Evolutionary conservation across 2,888 invertebrate genomes (phyloP).

Genomic region (Tinea semifulvella): DNA sequence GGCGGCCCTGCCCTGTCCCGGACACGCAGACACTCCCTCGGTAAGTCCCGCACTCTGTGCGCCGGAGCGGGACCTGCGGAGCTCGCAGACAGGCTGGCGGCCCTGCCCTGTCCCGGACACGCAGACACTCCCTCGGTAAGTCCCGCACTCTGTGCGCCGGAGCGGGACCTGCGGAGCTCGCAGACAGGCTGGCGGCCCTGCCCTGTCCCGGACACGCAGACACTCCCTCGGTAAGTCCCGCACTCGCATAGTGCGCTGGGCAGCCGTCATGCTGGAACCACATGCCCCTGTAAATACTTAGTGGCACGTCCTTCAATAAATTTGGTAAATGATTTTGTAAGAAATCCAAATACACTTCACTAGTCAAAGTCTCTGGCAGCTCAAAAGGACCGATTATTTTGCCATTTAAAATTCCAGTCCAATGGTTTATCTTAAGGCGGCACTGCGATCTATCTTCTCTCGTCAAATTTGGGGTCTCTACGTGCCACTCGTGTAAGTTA

Average conservation of each 20-base stretch:
- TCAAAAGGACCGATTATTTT: conserved; percentile 21
- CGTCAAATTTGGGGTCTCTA: conserved; percentile 14
- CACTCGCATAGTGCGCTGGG: conserved; percentile 21
- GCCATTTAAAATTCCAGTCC: conserved; percentile 21
- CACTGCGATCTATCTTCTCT: conserved; percentile 13
- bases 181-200: too few species aligned
- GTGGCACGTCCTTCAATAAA: conserved; percentile 19
- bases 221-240: too few species aligned
- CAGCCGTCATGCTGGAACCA: conserved; percentile 22
- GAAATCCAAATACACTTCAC: conserved; percentile 14
- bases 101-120: too few species aligned
- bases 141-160: too few species aligned
- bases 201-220: too few species aligned
- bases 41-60: too few species aligned
- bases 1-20: too few species aligned
- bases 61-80: too few species aligned
- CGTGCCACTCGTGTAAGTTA: conserved; percentile 14
- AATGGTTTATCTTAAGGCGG: conserved; percentile 21
- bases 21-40: too few species aligned
- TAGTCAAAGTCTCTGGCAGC: conserved; percentile 9
- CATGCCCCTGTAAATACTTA: conserved; percentile 16
- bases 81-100: too few species aligned
- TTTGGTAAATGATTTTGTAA: conserved; percentile 18
- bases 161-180: too few species aligned
- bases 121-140: too few species aligned